Evolutionary conservation across 2,888 invertebrate species (phyloP).

Genomic region (Stegana nigrithorax): DNA sequence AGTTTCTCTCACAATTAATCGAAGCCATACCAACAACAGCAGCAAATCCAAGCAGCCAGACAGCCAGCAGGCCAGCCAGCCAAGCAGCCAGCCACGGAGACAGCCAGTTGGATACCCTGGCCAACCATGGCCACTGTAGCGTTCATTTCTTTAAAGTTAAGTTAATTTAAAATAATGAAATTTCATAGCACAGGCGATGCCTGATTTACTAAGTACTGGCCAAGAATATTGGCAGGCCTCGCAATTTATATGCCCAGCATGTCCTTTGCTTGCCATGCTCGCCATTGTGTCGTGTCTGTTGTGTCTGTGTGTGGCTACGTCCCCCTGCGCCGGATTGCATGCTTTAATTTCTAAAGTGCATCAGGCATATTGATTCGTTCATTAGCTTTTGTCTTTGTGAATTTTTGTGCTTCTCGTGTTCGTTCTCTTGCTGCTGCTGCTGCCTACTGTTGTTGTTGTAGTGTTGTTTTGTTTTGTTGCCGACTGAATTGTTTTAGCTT

Average conservation of each 20-base stretch:
- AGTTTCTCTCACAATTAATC: too few species aligned
- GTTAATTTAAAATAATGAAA: too few species aligned
- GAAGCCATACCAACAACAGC: background rate
- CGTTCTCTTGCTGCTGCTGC: background rate
- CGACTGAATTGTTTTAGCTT: background rate
- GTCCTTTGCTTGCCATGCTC: background rate
- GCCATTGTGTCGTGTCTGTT: background rate
- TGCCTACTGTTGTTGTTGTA: background rate
- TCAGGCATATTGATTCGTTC: background rate
- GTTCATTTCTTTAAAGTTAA: too few species aligned
- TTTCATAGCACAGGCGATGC: too few species aligned
- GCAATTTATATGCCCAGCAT: background rate
- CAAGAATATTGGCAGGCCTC: background rate
- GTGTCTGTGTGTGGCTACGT: background rate
- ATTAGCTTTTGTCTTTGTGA: conserved; percentile 1
- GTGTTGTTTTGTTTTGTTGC: background rate
- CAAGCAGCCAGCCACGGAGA: too few species aligned
- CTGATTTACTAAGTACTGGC: too few species aligned
- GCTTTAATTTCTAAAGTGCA: background rate
- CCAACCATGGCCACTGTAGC: too few species aligned
- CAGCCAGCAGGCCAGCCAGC: too few species aligned
- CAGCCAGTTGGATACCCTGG: too few species aligned
- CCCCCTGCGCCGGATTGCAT: background rate
- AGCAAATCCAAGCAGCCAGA: too few species aligned
- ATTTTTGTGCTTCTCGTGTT: background rate